These are phyloP conservation scores for Lysandra bellargus DNA, from an alignment of 2,888 invertebrate species.

Conservation along the genomic window DNA sequence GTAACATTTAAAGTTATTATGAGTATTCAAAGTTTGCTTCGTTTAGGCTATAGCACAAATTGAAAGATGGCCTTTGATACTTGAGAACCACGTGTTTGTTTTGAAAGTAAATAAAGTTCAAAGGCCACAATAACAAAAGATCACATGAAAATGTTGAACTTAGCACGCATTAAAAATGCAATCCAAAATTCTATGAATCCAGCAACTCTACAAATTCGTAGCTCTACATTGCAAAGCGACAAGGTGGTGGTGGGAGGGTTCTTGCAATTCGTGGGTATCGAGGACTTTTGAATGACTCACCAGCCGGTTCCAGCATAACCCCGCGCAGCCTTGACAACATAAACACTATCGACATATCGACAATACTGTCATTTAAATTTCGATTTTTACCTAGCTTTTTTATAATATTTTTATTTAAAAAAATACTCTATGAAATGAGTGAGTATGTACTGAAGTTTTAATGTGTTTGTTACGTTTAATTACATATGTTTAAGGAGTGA, in stretches of 20 bases:
- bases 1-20: not conserved
- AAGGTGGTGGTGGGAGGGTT: constrained; percentile 42
- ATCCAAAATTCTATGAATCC: not conserved
- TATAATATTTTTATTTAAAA: not conserved
- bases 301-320: constrained; percentile 50
- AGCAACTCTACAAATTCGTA: constrained; percentile 34
- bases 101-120: not conserved
- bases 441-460: not conserved
- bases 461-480: not conserved
- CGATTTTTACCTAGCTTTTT: not conserved
- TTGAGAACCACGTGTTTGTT: not conserved
- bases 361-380: not conserved
- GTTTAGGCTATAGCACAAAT: not conserved
- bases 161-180: not conserved
- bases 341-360: constrained; percentile 21
- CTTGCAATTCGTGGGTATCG: constrained; percentile 39
- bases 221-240: constrained; percentile 23
- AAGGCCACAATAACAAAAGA: not conserved
- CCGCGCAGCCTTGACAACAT: constrained; percentile 24
- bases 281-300: constrained; percentile 56
- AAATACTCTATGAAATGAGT: not conserved
- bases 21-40: not conserved
- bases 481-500: not conserved
- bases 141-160: not conserved
- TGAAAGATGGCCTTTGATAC: not conserved